phyloP scores from a whole-genome alignment of 1,140 invertebrate genomes.

The Heterodera schachtii region DNA sequence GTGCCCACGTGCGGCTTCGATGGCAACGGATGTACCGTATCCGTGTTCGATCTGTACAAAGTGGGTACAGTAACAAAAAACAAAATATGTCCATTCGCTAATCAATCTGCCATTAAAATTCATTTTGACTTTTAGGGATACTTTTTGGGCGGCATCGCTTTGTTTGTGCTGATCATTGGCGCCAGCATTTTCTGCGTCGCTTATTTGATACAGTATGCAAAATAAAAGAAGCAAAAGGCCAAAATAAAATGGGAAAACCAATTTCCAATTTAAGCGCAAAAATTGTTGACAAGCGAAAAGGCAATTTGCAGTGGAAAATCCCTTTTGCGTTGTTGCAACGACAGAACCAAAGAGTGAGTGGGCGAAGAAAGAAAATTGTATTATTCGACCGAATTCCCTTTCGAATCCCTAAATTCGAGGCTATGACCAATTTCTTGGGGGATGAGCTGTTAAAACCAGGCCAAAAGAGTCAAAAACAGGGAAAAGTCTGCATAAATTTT shows the following conservation, averaged over 20 bases:
- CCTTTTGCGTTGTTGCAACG: slow-evolving; percentile 33
- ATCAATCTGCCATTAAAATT: too few species aligned
- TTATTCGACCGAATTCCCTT: too few species aligned
- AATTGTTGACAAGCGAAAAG: slow-evolving; percentile 39
- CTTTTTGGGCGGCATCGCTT: slow-evolving; percentile 35
- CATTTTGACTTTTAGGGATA: neutral
- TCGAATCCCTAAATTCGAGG: too few species aligned
- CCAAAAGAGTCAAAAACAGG: too few species aligned
- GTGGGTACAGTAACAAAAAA: neutral
- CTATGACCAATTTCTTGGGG: too few species aligned
- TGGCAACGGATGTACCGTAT: slow-evolving; percentile 41
- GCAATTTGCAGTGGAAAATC: slow-evolving; percentile 53
- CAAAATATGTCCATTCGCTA: too few species aligned
- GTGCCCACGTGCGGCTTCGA: slow-evolving; percentile 42
- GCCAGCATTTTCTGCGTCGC: neutral
- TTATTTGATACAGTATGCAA: neutral
- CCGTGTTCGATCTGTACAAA: slow-evolving; percentile 1
- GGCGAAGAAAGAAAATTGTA: too few species aligned
- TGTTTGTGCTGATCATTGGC: slow-evolving; percentile 35
- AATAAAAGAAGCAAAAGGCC: neutral
- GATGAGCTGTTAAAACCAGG: too few species aligned
- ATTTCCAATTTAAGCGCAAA: slow-evolving; percentile 34
- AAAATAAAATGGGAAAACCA: neutral
- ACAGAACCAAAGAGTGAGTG: neutral
- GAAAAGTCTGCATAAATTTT: too few species aligned